Conservation (phyloP, 1,140 invertebrate species). For the Rhagoletis pomonella region DNA sequence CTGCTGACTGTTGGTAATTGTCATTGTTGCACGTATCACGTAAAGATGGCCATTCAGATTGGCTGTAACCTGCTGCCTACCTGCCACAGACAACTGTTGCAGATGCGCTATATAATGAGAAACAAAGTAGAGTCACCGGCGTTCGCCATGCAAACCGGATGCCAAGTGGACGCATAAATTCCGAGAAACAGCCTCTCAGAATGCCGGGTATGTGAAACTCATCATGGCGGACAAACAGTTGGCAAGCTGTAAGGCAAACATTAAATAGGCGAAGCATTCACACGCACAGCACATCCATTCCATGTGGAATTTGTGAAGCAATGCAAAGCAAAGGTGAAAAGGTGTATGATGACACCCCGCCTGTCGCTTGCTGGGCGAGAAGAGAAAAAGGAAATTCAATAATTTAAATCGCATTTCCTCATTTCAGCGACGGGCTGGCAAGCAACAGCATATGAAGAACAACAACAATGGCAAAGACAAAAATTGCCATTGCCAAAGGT, state of each 20-base stretch:
- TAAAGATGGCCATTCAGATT: neutral
- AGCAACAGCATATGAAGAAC: neutral
- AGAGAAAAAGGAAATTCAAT: slow-evolving; percentile 56
- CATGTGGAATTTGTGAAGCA: neutral
- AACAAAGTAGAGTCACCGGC: neutral
- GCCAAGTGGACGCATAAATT: neutral
- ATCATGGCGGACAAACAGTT: neutral
- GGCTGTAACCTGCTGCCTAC: neutral
- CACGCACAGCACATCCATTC: too few relatives aligned
- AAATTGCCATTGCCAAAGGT: neutral
- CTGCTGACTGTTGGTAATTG: neutral
- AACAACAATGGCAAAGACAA: slow-evolving; percentile 36
- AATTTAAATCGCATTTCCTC: slow-evolving; percentile 65
- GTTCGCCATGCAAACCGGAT: neutral
- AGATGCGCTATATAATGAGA: neutral
- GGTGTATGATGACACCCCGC: neutral
- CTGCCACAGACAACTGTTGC: neutral
- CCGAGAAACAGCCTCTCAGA: neutral
- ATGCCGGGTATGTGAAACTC: neutral
- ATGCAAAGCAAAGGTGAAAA: neutral
- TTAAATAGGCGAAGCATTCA: too few relatives aligned
- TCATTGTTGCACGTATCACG: neutral
- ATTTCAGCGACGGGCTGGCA: slow-evolving; percentile 57
- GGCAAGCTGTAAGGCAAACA: neutral
- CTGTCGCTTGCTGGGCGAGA: neutral